phyloP scores from a whole-genome alignment of 2,888 invertebrate genomes.

The Dysmachus trigonus region DNA sequence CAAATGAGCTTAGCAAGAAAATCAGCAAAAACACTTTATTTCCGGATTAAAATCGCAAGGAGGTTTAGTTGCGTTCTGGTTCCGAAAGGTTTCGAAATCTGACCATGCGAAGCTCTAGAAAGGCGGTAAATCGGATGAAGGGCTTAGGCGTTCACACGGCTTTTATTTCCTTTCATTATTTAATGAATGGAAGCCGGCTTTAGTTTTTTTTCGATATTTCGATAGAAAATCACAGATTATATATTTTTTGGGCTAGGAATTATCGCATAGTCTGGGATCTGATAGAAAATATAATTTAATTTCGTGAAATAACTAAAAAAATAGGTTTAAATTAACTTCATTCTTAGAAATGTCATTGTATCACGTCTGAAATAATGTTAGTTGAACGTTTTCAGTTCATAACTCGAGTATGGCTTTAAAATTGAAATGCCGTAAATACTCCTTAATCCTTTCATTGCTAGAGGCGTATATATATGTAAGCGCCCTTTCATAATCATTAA shows the following conservation, averaged over 20 bases:
- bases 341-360: no score
- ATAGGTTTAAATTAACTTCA: no score
- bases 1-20: not conserved
- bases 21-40: slow-evolving; percentile 6
- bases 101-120: not conserved
- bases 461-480: no score
- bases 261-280: not conserved
- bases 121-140: not conserved
- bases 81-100: not conserved
- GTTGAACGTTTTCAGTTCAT: no score
- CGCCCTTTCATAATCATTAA: no score
- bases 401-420: no score
- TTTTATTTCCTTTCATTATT: not conserved
- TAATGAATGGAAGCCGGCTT: not conserved
- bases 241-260: not conserved
- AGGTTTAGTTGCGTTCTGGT: not conserved
- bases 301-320: no score
- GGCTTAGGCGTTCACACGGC: not conserved
- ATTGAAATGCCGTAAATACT: no score
- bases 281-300: not conserved
- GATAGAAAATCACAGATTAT: not conserved
- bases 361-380: no score
- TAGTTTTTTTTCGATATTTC: not conserved
- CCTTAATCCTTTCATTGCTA: no score
- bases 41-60: slow-evolving; percentile 18